Conservation (phyloP, 2,797 vertebrate genomes). For the Pseudochaenichthys georgianus region DNA sequence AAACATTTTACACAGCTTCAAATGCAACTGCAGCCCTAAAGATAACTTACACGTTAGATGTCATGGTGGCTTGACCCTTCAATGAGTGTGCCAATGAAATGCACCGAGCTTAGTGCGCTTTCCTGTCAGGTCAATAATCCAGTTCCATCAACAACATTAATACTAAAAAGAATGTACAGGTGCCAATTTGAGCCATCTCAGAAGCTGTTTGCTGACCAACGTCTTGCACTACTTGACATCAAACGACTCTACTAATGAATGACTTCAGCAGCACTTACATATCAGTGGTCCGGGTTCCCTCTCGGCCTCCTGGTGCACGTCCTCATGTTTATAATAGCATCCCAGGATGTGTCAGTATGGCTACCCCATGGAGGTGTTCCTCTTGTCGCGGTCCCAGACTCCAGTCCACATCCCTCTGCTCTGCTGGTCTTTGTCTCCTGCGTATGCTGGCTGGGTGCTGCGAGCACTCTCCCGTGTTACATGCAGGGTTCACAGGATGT, state of each 20-base stretch:
- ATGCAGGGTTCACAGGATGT: slow-evolving; percentile 81
- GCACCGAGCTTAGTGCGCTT: not conserved
- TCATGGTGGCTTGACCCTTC: not conserved
- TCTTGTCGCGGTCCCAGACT: slow-evolving; percentile 42
- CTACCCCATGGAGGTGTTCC: slow-evolving; percentile 69
- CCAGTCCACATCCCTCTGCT: slow-evolving; percentile 47
- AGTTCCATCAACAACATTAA: not conserved
- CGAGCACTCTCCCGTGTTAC: slow-evolving; percentile 72
- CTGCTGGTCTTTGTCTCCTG: slow-evolving; percentile 20
- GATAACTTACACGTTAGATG: not conserved
- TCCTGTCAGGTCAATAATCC: not conserved
- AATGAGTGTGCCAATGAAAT: not conserved
- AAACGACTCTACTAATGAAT: slow-evolving; percentile 5
- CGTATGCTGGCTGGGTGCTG: slow-evolving; percentile 42
- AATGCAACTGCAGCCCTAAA: not conserved
- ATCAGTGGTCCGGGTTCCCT: slow-evolving; percentile 65
- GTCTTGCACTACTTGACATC: slow-evolving; percentile 11
- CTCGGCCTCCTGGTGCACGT: slow-evolving; percentile 58
- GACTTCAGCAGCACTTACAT: slow-evolving; percentile 74
- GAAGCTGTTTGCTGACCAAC: not conserved
- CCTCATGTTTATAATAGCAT: slow-evolving; percentile 49
- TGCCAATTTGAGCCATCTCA: not conserved
- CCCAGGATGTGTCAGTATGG: slow-evolving; percentile 20
- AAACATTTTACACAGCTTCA: not conserved
- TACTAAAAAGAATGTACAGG: not conserved